Base-by-base conservation (phyloP, 2,113 vertebrate species). In the Lampris megalopsis region DNA sequence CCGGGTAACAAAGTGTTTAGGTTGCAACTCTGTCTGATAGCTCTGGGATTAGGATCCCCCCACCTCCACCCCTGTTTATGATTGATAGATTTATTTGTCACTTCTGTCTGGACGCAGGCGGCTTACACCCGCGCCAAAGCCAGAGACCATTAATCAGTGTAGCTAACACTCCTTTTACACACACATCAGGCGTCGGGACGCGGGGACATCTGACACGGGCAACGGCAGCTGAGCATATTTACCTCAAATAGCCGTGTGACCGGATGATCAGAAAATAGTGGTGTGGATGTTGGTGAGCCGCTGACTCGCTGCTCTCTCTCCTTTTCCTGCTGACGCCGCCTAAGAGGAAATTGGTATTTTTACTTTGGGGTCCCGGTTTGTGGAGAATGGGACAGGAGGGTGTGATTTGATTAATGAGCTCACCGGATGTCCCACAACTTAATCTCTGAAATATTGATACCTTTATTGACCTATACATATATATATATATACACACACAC, bases 61-160 rank as follows among this genome's bases (percentile, higher is more conserved):
- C 24, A 24, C 24, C 24, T 24, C 24, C 24, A 91, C 88, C 75
- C 82, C 77, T 80, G 13, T 36, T 38, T 75, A 88, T 93, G 93
- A 94, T 94, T 93, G 93, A 94, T 94, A 86, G 92, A 92, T 93
- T 89, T 92, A 94, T 95, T 94, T 94, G 91, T 91, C 90, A 88
- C 48, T 56, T 85, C 79, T 91, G 88, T 89, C 87, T 84, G 90
- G 82, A 84, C 70, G 73, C 78, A 11, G 85, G 81, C 85, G 53
- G 88, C 88, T 90, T 87, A 84, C 81, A 81, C 65, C 68, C 81
- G 24, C n/a, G 63, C 86, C 67, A 75, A 61, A 87, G 72, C 82
- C 43, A 57, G 69, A 64, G 68, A 74, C 86, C 92, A 94, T 95
- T 94, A 93, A 95, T 95, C 93, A 95, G 86, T 77, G 83, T 89